Base-by-base conservation (phyloP, 2,113 vertebrate species). In the Corythoichthys haematopterus region DNA sequence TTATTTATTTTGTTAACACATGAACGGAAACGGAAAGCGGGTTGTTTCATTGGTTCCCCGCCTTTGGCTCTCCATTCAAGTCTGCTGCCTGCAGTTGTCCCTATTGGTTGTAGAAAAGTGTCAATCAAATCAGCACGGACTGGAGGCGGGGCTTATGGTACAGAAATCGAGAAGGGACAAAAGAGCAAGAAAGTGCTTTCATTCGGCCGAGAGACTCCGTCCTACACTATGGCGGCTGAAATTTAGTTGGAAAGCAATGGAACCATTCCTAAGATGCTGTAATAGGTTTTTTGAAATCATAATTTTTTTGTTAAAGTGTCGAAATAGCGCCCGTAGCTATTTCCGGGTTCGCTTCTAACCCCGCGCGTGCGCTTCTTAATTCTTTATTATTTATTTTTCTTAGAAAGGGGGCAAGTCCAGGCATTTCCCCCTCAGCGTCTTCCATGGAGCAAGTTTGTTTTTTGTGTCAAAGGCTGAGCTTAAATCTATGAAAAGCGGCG, bases 181-280 rank as follows among this genome's bases (percentile, higher is more conserved):
- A 85, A 77, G 84, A 83, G 83, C 13, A 3, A 12, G 12, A 5
- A 43, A 11, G 2, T 6, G 12, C 20, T 7, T 84, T 72, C 80
- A 83, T 85, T 86, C 88, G 84, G 85, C 78, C 77, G 87, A 80
- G 85, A 87, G 85, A 91, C 90, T 89, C 90, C 89, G 83, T 88
- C 91, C 90, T 90, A 90, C 85, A 91, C 88, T 88, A 92, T 92
- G 91, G 90, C 91, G 87, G 82, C 83, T 76, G 75, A 72, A 80
- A 70, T 75, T 60, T 82, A 74, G 56, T 72, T 37, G 84, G 88
- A 77, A 74, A 82, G 81, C 78, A 76, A 70, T 57, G 58, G 73
- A 76, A 82, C 72, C 73, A 59, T 58, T 80, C 70, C 72, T 56
- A 84, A 77, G 72, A 84, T 77, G 84, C 72, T 84, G 75, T 85